Percentiles rank a stretch among this genome's conserved stretches.
These are phyloP conservation scores for Hyperopisus bebe DNA, from an alignment of 2,113 vertebrate genomes.

Conservation along the genomic window DNA sequence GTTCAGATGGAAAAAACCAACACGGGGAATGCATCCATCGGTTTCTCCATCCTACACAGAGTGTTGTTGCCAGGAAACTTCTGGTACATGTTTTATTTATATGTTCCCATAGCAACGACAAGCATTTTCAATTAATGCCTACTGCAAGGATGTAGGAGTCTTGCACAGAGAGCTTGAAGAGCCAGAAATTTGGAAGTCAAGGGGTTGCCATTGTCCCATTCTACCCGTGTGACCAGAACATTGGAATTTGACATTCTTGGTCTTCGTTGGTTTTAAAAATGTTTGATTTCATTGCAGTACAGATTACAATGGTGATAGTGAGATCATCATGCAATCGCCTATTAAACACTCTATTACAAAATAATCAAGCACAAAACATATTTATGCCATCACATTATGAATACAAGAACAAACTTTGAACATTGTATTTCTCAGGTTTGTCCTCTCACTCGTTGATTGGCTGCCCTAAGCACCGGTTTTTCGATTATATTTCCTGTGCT, in stretches of 20 bases:
- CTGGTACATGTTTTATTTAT: conserved; percentile 17
- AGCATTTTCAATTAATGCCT: conserved; percentile 14
- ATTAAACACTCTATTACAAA: neutral
- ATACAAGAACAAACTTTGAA: neutral
- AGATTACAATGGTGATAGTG: neutral
- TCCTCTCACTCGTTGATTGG: neutral
- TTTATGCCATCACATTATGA: neutral
- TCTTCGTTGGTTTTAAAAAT: neutral
- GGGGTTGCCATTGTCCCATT: neutral
- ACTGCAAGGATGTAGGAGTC: neutral
- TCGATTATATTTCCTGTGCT: neutral
- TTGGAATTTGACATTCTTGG: neutral
- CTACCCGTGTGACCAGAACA: neutral
- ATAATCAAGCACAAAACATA: neutral
- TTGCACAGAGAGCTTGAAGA: conserved; percentile 9
- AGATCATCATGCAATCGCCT: neutral
- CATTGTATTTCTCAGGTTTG: neutral
- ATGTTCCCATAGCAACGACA: conserved; percentile 8
- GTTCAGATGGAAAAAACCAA: neutral
- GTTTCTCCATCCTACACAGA: conserved; percentile 13
- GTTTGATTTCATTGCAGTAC: neutral
- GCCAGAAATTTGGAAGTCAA: neutral
- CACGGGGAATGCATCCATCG: neutral
- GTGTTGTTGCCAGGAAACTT: conserved; percentile 18
- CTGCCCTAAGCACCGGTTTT: neutral